Conservation (phyloP, 2,888 invertebrate species). For the Pelosia muscerda region DNA sequence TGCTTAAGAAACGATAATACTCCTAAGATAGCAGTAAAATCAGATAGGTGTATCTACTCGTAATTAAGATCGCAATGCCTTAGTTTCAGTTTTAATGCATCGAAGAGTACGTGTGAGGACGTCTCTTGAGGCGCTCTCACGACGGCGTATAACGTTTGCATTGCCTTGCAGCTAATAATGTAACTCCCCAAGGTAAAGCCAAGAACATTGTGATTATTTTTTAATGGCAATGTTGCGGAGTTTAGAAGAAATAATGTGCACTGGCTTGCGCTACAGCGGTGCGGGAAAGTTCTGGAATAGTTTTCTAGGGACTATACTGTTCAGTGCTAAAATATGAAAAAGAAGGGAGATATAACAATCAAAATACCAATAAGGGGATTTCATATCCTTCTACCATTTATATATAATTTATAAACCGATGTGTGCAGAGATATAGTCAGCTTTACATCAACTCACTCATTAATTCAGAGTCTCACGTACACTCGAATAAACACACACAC, state of each 20-base stretch:
- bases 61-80: background rate
- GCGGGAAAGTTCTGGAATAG: background rate
- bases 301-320: background rate
- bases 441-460: background rate
- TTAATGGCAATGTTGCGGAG: slow-evolving; percentile 28
- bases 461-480: too few relatives aligned
- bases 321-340: background rate
- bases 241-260: slow-evolving; percentile 19
- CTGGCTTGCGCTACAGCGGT: too few relatives aligned
- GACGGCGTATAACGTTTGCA: slow-evolving; percentile 38
- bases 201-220: slow-evolving; percentile 29
- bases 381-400: too few relatives aligned
- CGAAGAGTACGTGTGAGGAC: slow-evolving; percentile 24
- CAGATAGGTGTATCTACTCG: background rate
- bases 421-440: background rate
- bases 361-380: too few relatives aligned
- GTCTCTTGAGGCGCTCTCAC: slow-evolving; percentile 28
- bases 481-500: too few relatives aligned
- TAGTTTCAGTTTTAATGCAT: slow-evolving; percentile 37
- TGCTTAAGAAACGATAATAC: background rate
- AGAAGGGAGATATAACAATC: too few relatives aligned
- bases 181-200: slow-evolving; percentile 21
- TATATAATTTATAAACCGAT: too few relatives aligned
- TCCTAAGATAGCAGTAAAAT: background rate
- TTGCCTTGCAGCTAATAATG: slow-evolving; percentile 42